A percentile compares a stretch with the other conserved stretches of the same genome.
Evolutionary conservation across 2,888 invertebrate species (phyloP).

Genomic region (Nowickia ferox): DNA sequence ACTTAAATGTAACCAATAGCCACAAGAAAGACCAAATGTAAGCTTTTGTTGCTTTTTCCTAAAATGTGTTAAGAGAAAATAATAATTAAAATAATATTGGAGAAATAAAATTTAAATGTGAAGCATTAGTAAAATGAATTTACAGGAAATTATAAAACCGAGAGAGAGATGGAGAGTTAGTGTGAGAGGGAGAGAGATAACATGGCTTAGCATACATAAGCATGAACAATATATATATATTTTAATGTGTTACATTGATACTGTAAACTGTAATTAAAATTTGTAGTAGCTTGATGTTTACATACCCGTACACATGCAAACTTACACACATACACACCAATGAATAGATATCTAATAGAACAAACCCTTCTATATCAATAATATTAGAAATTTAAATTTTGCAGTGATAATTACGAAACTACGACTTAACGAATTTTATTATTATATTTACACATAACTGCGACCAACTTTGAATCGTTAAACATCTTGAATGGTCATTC

Average conservation of each 20-base stretch:
- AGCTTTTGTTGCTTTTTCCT: background rate
- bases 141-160: background rate
- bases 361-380: no score
- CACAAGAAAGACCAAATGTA: background rate
- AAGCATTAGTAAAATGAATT: background rate
- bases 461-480: no score
- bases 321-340: no score
- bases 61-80: background rate
- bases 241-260: background rate
- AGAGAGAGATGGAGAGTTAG: background rate
- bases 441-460: no score
- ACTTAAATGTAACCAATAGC: background rate
- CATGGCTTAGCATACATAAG: background rate
- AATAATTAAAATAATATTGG: background rate
- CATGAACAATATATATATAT: background rate
- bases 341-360: no score
- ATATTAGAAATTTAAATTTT: no score
- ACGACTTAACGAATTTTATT: no score
- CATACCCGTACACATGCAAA: no score
- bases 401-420: no score
- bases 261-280: background rate
- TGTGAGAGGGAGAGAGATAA: background rate
- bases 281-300: no score
- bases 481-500: no score
- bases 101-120: background rate